These are phyloP conservation scores for Spatula versicolor DNA, from an alignment of 2,797 vertebrate genomes.

Conservation along the genomic window DNA sequence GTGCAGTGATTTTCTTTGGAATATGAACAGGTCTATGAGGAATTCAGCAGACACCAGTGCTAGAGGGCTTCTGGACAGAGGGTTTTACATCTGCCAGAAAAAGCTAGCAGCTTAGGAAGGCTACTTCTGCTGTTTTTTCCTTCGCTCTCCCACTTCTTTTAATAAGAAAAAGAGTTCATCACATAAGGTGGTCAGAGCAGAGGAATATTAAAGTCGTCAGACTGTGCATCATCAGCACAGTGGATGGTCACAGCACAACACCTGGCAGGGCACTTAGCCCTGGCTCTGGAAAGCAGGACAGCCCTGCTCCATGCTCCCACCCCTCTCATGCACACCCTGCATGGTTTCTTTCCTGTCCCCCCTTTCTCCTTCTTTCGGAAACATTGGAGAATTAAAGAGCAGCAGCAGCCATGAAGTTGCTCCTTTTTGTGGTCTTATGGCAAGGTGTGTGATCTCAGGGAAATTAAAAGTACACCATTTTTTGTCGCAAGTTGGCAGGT, in stretches of 20 bases:
- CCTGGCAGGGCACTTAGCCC: not conserved
- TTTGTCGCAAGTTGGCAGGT: not conserved
- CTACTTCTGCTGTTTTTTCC: not conserved
- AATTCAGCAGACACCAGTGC: not conserved
- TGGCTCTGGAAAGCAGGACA: not conserved
- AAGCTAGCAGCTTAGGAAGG: not conserved
- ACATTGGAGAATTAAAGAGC: not conserved
- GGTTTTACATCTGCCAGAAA: not conserved
- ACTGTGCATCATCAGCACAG: not conserved
- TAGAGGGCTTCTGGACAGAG: not conserved
- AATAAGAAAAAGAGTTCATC: not conserved
- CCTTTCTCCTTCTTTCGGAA: not conserved
- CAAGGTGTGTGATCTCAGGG: not conserved
- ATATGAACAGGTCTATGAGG: not conserved
- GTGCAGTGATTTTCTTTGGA: slow-evolving; percentile 6
- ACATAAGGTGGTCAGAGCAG: not conserved
- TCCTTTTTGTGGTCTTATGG: not conserved
- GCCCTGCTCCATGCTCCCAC: not conserved
- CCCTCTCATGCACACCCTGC: not conserved
- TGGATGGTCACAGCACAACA: not conserved
- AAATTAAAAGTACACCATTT: not conserved
- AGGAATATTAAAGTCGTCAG: not conserved
- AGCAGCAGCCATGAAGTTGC: not conserved
- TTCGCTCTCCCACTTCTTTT: not conserved
- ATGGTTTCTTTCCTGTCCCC: not conserved